Base-by-base conservation (phyloP, 92 coral and sea anemone genomes). In the Umimayanthus kanabou region DNA sequence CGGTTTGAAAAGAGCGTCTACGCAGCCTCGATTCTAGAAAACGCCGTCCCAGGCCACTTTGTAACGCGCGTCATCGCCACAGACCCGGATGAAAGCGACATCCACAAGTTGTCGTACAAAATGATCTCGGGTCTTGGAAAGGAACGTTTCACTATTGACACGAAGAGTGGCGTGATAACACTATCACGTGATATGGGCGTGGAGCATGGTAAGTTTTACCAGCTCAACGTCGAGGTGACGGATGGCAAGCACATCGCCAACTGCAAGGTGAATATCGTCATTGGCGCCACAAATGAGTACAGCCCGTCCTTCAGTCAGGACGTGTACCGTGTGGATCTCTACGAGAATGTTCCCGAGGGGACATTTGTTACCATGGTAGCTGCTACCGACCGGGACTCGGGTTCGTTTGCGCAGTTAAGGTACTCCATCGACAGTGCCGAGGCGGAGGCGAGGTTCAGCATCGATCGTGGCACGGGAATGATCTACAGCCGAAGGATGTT, bases 291-390 rank as follows among this genome's bases (percentile, higher is more conserved):
- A 20, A 97, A 97, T 90, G 94, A 96, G 87, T 96, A 97, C 83
- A 94, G 94, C 25, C 99, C 99, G 4, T 85, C 91, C 82, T 97
- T 97, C 88, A 92, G 90, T 79, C 86, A 92, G 57, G 96, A 91
- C 79, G 88, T 94, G 78, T 92, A 94, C 88, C 39, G 85, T 11
- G 97, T 94, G n/a, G 87, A 92, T 25, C 92, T 97, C 89, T 67
- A 96, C 45, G 99, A 97, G 85, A 95, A 97, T 71, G 91, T 95
- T 85, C 99, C 99, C 0, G 93, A 91, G 37, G 98, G 95, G 9
- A 95, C 94, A 28, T 97, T 95, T 69, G 98, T 97, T 65, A 92
- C 96, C 88, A 97, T 97, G 99, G 99, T 97, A 30, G 81, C 99
- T 3, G 99, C 99, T 64, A 92, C 99, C 9, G 99, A 97, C 78